Evolutionary conservation across 2,113 vertebrate species (phyloP), one percentile per base, ranked within the genome.

Genomic region (Planiliza haematocheilus): DNA sequence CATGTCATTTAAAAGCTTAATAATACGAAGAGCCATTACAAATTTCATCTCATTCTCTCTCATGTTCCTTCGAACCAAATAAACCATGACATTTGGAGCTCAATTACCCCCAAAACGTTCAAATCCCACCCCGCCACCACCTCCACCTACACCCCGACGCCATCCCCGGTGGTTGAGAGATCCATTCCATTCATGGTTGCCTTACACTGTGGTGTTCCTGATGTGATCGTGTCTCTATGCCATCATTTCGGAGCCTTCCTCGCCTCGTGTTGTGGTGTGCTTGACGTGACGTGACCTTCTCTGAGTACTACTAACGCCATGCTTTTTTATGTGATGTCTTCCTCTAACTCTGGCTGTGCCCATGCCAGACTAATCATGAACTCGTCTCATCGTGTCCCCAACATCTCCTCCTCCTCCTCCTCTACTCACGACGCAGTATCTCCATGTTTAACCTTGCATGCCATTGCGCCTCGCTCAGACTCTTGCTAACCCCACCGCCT

Each of bases 361-460:
- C 84, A 80, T 71, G 83, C 86, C 86, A 85, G 83, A 87, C 65
- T 88, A 75, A 84, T 85, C 94, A 93, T 89, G 20, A 82, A 8
- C 63, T 66, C 72, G 53, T 39, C 34, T 46, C 79, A 64, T 59
- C 21, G 12, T 13, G 3, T 18, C 53, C 89, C 73, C 79, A 50
- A 39, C 61, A 59, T 58, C 36, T 42, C 37, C 56, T 36, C 30
- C 56, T 69, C 71, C 37, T 37, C 34, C 36, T 18, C 45, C 20
- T 50, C 48, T n/a, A 45, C 43, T 5, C 45, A 45, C 41, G 20
- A 53, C 38, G n/a, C 74, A 92, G 64, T 41, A 59, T 66, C 55
- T 75, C 87, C 95, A 93, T 96, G 90, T 90, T 67, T 87, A 89
- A 90, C 93, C 90, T 79, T 86, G 96, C 97, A 97, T 98, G 97